Percentiles rank a stretch among this genome's conserved stretches.
Conservation (phyloP, 2,888 invertebrate species). For the Dryobotodes eremita region DNA sequence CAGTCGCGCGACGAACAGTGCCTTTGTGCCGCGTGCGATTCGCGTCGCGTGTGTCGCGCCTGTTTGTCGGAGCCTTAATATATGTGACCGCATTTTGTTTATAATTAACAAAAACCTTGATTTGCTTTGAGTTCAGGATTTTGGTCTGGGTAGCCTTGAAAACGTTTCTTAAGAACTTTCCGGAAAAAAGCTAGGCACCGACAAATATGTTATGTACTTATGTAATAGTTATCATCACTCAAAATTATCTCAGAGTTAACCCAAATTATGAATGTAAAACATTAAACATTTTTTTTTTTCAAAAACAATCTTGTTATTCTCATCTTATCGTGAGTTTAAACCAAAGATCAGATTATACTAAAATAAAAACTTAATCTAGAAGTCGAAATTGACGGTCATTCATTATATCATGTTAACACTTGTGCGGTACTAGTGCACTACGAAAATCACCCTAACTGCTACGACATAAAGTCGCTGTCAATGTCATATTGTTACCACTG, state of each 20-base stretch:
- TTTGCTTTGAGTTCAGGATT: not conserved
- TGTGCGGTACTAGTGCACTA: not conserved
- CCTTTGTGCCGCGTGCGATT: too few relatives aligned
- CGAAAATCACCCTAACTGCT: not conserved
- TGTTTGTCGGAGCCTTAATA: too few relatives aligned
- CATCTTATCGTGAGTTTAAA: not conserved
- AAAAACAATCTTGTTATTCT: not conserved
- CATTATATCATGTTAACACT: too few relatives aligned
- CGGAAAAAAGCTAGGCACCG: not conserved
- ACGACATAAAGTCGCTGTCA: not conserved
- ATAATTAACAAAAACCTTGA: not conserved
- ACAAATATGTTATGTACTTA: not conserved
- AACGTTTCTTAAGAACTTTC: not conserved
- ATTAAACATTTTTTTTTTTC: not conserved
- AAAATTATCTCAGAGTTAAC: slow-evolving; percentile 10
- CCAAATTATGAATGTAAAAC: not conserved
- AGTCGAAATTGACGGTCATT: too few relatives aligned
- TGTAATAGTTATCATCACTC: not conserved
- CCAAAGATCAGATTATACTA: not conserved
- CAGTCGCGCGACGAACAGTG: too few relatives aligned
- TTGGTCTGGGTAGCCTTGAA: not conserved
- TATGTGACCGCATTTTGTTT: not conserved
- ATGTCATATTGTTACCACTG: not conserved
- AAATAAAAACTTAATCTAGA: too few relatives aligned
- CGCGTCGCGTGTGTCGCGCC: too few relatives aligned